Conservation (phyloP, 2,113 vertebrate genomes). For the Ancistrus triradiatus region DNA sequence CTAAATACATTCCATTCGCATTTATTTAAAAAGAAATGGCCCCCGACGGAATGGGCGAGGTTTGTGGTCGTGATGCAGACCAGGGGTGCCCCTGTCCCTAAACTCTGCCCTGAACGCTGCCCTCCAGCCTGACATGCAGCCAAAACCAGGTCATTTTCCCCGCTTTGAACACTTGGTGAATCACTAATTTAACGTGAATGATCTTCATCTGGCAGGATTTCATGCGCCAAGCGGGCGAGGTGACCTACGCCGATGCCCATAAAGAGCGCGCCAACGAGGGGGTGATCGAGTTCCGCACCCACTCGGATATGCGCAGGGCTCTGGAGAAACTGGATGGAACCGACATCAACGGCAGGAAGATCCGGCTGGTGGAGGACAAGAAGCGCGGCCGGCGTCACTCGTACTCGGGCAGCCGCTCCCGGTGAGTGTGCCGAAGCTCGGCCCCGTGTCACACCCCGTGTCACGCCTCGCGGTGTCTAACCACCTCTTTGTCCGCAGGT, state of each 20-base stretch:
- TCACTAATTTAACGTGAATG: too few species aligned
- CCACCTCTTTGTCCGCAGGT: slow-evolving; percentile 78
- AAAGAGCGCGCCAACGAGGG: slow-evolving; percentile 95
- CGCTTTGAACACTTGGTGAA: too few species aligned
- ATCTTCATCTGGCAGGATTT: slow-evolving; percentile 76
- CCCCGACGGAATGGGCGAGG: too few species aligned
- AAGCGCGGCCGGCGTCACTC: slow-evolving; percentile 80
- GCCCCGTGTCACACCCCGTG: too few species aligned
- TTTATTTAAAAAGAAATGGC: too few species aligned
- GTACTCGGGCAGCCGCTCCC: slow-evolving; percentile 90
- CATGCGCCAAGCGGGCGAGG: slow-evolving; percentile 97
- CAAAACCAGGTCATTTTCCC: too few species aligned
- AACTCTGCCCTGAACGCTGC: too few species aligned
- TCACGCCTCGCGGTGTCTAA: too few species aligned
- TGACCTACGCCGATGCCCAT: slow-evolving; percentile 96
- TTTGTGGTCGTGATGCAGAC: too few species aligned
- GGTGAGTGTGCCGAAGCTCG: slow-evolving; percentile 74
- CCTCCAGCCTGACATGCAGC: too few species aligned
- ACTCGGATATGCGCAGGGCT: slow-evolving; percentile 93
- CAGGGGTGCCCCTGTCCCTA: too few species aligned
- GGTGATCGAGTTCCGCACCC: slow-evolving; percentile 88
- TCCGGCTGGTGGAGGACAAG: slow-evolving; percentile 91
- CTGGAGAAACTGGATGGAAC: slow-evolving; percentile 94
- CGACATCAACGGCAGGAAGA: slow-evolving; percentile 93
- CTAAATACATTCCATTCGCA: too few species aligned